Evolutionary conservation across 1,140 invertebrate genomes (phyloP).

Genomic region (Drosophila lowei): DNA sequence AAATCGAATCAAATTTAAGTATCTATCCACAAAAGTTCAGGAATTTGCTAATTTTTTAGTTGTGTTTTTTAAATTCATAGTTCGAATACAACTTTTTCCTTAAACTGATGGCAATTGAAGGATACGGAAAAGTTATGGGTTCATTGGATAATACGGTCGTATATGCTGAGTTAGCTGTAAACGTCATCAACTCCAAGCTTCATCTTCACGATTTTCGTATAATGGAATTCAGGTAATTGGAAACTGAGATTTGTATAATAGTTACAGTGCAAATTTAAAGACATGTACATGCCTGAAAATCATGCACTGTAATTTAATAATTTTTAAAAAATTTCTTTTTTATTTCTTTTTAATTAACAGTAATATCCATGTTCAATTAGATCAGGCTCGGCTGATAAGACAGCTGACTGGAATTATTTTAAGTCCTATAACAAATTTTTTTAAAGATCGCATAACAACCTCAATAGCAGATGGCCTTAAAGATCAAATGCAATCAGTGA

Average conservation of each 20-base stretch:
- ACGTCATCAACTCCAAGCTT: conserved; percentile 52
- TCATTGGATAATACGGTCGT: conserved; percentile 67
- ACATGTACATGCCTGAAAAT: not conserved
- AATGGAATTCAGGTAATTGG: conserved; percentile 61
- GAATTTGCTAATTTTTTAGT: not conserved
- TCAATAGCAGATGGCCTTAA: conserved; percentile 75
- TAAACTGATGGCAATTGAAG: conserved; percentile 67
- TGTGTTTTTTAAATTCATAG: conserved; percentile 29
- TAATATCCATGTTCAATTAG: conserved; percentile 73
- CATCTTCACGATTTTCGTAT: conserved; percentile 72
- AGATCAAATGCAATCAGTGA: conserved; percentile 70
- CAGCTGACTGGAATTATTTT: conserved; percentile 70
- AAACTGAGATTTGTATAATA: not conserved
- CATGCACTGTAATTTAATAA: not conserved
- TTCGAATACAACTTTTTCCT: conserved; percentile 72
- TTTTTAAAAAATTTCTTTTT: not conserved
- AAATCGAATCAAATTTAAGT: too few species aligned
- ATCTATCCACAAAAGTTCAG: too few species aligned
- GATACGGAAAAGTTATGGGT: conserved; percentile 70
- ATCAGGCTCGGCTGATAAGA: conserved; percentile 63
- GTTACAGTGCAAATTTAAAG: too few species aligned
- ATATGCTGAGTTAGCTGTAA: conserved; percentile 64
- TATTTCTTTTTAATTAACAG: conserved; percentile 33
- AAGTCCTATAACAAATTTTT: conserved; percentile 75
- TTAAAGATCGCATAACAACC: conserved; percentile 75